Evolutionary conservation across 2,888 invertebrate species (phyloP).

Genomic region (Amaurobius ferox): DNA sequence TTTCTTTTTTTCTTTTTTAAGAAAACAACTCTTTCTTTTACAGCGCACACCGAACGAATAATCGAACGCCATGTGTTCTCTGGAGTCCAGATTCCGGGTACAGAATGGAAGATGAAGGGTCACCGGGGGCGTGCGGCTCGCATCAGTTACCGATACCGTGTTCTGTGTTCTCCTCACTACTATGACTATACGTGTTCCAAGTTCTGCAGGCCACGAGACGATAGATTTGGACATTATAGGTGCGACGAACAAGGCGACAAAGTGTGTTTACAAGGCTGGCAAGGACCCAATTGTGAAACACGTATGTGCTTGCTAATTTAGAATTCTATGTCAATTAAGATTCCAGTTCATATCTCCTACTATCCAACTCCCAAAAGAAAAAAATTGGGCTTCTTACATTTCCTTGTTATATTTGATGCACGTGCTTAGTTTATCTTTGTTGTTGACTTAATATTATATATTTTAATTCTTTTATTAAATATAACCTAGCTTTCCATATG

Average conservation of each 20-base stretch:
- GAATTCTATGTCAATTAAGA: too few species aligned
- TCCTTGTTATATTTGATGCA: too few species aligned
- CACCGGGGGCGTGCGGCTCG: slow-evolving; percentile 81
- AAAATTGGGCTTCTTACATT: too few species aligned
- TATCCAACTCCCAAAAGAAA: too few species aligned
- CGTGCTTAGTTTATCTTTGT: too few species aligned
- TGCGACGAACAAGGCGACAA: slow-evolving; percentile 94
- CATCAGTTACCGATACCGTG: slow-evolving; percentile 88
- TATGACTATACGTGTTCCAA: slow-evolving; percentile 95
- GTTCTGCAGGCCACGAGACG: slow-evolving; percentile 94
- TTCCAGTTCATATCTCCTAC: too few species aligned
- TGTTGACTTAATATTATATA: too few species aligned
- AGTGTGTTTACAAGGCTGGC: slow-evolving; percentile 95
- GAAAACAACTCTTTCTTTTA: too few species aligned
- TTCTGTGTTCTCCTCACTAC: slow-evolving; percentile 79
- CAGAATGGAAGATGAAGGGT: slow-evolving; percentile 93
- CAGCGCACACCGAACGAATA: slow-evolving; percentile 84
- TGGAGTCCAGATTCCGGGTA: slow-evolving; percentile 93
- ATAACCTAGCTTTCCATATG: too few species aligned
- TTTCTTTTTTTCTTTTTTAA: too few species aligned
- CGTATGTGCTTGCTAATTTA: too few species aligned
- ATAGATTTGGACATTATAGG: slow-evolving; percentile 95
- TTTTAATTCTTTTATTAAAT: too few species aligned
- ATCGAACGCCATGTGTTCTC: slow-evolving; percentile 95
- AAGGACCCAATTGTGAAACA: slow-evolving; percentile 93